A percentile compares a stretch with the other conserved stretches of the same genome.
Conservation (phyloP, 1,140 invertebrate species). For the Pseudomyrmex flavicornis region DNA sequence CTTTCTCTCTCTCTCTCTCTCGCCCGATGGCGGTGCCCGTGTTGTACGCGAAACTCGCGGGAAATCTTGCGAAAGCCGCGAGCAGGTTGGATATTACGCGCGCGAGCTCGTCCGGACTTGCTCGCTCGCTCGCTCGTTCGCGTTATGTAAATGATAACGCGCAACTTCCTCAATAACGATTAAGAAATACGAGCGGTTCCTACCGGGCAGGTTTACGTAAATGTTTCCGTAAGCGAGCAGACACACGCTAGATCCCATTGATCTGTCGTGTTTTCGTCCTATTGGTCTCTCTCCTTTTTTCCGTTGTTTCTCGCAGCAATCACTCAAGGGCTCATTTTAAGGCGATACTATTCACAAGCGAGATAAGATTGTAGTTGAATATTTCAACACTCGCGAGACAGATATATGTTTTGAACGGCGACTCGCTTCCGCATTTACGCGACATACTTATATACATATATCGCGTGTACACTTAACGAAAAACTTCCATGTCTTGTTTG, state of each 20-base stretch:
- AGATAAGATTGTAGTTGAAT: conserved; percentile 6
- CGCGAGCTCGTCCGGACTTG: conserved; percentile 30
- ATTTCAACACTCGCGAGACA: conserved; percentile 13
- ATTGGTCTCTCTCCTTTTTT: background rate
- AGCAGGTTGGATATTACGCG: conserved; percentile 52
- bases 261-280: conserved; percentile 9
- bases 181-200: conserved; percentile 69
- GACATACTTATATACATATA: background rate
- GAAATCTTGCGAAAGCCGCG: conserved; percentile 56
- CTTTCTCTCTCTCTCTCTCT: background rate
- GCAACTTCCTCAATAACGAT: conserved; percentile 74
- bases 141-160: conserved; percentile 74
- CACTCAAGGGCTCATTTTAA: background rate
- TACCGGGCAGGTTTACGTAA: conserved; percentile 53
- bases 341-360: background rate
- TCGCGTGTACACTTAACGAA: background rate
- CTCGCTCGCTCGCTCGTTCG: conserved; percentile 48
- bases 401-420: background rate
- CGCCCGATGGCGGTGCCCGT: conserved; percentile 12
- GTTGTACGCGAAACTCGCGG: conserved; percentile 9
- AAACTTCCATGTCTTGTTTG: background rate
- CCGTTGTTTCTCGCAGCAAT: conserved; percentile 9
- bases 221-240: conserved; percentile 36
- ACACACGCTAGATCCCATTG: conserved; percentile 12
- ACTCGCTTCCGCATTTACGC: background rate